Conservation (phyloP, 2,113 vertebrate species). For the Glaucomys volans region DNA sequence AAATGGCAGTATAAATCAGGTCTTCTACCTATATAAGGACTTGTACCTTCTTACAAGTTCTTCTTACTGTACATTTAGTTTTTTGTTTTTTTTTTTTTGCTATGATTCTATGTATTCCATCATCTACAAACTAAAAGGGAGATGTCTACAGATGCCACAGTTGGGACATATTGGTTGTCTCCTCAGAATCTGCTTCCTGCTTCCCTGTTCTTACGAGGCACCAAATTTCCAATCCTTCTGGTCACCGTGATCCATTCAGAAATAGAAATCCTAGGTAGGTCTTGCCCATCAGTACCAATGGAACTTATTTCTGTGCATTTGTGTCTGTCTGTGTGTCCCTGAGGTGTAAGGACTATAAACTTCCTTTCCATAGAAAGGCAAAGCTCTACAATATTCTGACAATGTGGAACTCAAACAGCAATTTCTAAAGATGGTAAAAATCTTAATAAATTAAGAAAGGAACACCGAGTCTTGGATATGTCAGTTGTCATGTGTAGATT, state of each 20-base stretch:
- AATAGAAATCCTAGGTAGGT: background rate
- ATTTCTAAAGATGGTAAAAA: background rate
- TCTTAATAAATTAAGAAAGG: background rate
- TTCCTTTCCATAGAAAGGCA: background rate
- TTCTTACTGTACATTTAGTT: background rate
- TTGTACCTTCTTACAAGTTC: background rate
- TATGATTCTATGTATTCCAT: background rate
- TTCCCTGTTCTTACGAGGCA: background rate
- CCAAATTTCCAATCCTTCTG: background rate
- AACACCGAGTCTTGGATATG: background rate
- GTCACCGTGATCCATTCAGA: background rate
- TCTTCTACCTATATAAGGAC: too few relatives aligned
- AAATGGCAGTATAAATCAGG: background rate
- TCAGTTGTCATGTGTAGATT: background rate
- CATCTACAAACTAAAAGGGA: background rate
- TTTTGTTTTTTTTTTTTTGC: background rate
- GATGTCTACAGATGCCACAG: background rate
- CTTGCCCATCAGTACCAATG: background rate
- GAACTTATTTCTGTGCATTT: background rate
- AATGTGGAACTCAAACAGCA: background rate
- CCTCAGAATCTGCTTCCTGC: background rate
- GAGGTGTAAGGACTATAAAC: background rate
- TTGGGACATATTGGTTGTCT: background rate
- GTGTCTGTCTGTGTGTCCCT: background rate
- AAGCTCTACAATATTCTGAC: background rate